Evolutionary conservation across 2,888 invertebrate genomes (phyloP).

Genomic region (Lymantria monacha): DNA sequence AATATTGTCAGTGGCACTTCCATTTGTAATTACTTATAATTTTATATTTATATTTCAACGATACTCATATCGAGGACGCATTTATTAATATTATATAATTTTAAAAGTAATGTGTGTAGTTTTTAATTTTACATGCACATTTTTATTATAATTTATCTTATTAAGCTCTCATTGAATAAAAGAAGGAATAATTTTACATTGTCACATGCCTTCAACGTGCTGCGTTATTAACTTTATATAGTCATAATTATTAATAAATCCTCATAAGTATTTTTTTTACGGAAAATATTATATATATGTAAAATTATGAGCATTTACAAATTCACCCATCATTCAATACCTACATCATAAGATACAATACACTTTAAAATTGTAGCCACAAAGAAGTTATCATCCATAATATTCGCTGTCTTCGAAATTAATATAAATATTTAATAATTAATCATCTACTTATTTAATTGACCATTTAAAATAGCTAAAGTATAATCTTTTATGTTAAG

Average conservation of each 20-base stretch:
- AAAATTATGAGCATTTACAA: constrained; percentile 32
- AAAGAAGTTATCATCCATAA: constrained; percentile 15
- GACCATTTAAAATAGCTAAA: constrained; percentile 30
- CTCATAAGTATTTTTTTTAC: too few relatives aligned
- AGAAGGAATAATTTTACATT: too few relatives aligned
- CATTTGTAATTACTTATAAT: constrained; percentile 46
- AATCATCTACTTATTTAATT: constrained; percentile 29
- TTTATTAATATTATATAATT: too few relatives aligned
- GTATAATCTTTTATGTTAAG: constrained; percentile 13
- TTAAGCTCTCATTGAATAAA: too few relatives aligned
- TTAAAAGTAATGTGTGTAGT: too few relatives aligned
- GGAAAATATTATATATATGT: neutral
- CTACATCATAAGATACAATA: constrained; percentile 3
- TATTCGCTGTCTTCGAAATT: constrained; percentile 21
- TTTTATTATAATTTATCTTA: too few relatives aligned
- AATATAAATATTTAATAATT: constrained; percentile 11
- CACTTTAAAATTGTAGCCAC: constrained; percentile 13
- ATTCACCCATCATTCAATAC: constrained; percentile 7
- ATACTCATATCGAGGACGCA: neutral
- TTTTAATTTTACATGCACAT: too few relatives aligned
- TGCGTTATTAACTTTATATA: too few relatives aligned
- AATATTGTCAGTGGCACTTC: constrained; percentile 75
- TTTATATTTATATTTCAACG: constrained; percentile 15
- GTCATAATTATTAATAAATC: too few relatives aligned
- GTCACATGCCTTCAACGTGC: too few relatives aligned